Base-by-base conservation (phyloP, 2,797 vertebrate species). In the Erithacus rubecula region DNA sequence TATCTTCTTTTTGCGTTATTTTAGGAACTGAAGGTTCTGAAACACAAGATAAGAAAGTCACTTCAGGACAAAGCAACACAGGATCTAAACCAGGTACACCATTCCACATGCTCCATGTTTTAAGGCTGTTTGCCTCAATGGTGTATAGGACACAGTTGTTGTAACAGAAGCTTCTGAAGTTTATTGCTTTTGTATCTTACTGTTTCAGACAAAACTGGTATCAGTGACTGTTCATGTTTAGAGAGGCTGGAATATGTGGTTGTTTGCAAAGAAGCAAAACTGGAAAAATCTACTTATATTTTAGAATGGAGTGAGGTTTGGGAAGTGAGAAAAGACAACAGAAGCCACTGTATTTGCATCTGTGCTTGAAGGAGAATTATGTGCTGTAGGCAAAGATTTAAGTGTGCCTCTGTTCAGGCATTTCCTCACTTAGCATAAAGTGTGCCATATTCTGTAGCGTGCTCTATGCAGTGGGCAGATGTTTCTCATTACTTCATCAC, bases 31-130 rank as follows among this genome's bases (percentile, higher is more conserved):
- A 98, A 78, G 94, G 68, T 85, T 95, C 94, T 81, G 98, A 98
- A 96, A 75, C 59, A 41, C 98, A 98, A 79, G 98, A 98, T 41
- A 98, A 97, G 96, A 98, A 97, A 96, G 58, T 68, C 11, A 43
- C 80, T 83, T 95, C 97, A 80, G 98, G 97, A 86, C 98, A 97
- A 55, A 98, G 87, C 65, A 95, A 64, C 19, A 13, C 92, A 17
- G 97, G 95, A 95, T 90, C 63, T 53, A 98, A 97, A 91, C 87
- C 97, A 98, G 98, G 98, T 98, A 94, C 1, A 4, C 8, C 6
- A 23, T 49, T 89, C 17, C 8, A 30, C 10, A 0, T 43, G 46
- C 19, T 88, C 37, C 36, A 4, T 47, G 23, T 47, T 63, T 14
- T 37, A 63, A 53, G 13, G 23, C 13, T 63, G 9, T 83, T 64